Conservation (phyloP, 2,113 vertebrate genomes). For the Rousettus leschenaultii region DNA sequence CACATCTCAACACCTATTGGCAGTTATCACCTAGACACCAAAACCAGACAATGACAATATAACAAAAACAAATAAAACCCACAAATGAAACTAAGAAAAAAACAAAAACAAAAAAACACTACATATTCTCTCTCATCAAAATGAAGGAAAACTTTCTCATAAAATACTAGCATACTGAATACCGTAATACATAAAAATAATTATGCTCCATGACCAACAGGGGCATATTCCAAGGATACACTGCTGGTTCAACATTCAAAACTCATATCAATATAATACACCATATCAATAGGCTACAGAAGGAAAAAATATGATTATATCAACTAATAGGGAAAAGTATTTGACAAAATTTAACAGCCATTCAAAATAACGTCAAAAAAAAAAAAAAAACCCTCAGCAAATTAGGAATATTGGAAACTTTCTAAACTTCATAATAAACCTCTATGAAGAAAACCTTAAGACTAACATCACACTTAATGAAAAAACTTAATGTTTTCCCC, state of each 20-base stretch:
- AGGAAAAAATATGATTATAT: neutral
- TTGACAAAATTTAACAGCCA: neutral
- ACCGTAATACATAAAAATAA: neutral
- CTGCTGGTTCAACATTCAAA: neutral
- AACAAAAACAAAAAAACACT: neutral
- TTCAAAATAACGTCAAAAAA: neutral
- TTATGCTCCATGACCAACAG: neutral
- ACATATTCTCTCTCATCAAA: neutral
- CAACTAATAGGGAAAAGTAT: neutral
- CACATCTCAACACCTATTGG: neutral
- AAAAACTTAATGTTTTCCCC: neutral
- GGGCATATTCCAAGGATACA: neutral
- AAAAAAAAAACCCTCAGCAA: neutral
- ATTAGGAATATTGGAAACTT: neutral
- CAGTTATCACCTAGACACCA: neutral
- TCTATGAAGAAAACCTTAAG: neutral
- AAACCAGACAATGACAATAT: neutral
- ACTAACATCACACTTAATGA: neutral
- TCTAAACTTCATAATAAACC: neutral
- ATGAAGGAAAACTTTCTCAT: neutral
- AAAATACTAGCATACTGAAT: conserved; percentile 24
- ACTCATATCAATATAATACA: neutral
- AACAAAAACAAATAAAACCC: neutral
- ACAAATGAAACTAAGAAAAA: neutral
- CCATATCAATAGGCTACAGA: neutral